Evolutionary conservation across 2,888 invertebrate species (phyloP).

Genomic region (Acleris emargana): DNA sequence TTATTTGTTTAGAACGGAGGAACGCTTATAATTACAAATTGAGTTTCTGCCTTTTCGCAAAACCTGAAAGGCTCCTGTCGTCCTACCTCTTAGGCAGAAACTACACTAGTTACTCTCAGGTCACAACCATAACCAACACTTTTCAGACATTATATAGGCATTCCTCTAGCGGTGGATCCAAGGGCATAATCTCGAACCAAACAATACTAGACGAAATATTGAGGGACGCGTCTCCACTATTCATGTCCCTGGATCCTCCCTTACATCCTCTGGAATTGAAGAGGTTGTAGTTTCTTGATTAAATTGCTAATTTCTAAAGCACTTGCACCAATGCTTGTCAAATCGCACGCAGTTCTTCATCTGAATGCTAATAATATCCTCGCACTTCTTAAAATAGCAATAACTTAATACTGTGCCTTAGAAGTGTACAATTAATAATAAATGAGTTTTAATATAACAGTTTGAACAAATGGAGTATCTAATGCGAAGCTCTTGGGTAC

Average conservation of each 20-base stretch:
- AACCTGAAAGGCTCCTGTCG: background rate
- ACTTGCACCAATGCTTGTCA: conserved; percentile 20
- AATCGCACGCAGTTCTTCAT: conserved; percentile 20
- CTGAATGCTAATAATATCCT: conserved; percentile 10
- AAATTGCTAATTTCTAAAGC: background rate
- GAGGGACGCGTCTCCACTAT: background rate
- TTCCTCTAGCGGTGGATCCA: conserved; percentile 12
- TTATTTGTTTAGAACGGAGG: conserved; percentile 4
- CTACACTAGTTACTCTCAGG: background rate
- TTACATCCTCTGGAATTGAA: background rate
- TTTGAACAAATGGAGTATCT: too few relatives aligned
- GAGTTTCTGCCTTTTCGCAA: conserved; percentile 5
- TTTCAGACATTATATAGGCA: conserved; percentile 12
- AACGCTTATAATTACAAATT: conserved; percentile 21
- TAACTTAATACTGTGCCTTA: too few relatives aligned
- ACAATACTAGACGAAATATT: background rate
- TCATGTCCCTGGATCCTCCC: background rate
- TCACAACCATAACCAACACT: too few relatives aligned
- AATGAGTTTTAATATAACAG: too few relatives aligned
- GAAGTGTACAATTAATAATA: too few relatives aligned
- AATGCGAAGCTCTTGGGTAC: too few relatives aligned
- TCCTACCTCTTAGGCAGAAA: background rate
- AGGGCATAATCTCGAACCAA: background rate
- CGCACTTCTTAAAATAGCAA: background rate
- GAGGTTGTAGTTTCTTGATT: too few relatives aligned